Evolutionary conservation across 2,888 invertebrate species (phyloP), one percentile per base, ranked within the genome.

Genomic region (Quadroppia sp.): DNA sequence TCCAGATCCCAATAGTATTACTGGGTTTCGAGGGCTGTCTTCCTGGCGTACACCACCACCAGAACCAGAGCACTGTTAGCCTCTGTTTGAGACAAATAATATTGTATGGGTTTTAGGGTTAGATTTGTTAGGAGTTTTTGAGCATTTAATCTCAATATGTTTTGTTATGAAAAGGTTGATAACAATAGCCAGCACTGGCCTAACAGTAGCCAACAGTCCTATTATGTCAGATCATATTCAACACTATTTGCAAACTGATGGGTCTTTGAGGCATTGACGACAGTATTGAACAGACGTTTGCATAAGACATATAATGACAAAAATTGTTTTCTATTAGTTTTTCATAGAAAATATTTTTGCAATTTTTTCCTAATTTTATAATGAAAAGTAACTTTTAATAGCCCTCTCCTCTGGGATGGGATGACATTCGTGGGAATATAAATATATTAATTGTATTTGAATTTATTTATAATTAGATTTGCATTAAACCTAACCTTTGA

Each of bases 391-490:
- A 64, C 36, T 36, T 64, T 32, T 64, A 64, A 64, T 64, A 30
- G 40, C 25, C 42, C 28, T 69, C 15, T 69, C 69, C 69, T 69
- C 1, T 45, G 69, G 69, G 69, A 45, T 69, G 69, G 45, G 25
- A 69, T 69, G 45, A 7, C 11, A 36, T 64, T 64, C 69, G 69
- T 69, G 69, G 69, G 69, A 69, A 69, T 45, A 69, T 69, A 69
- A 69, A 69, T 69, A 69, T 23, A 42, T 69, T 69, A 69, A 69
- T 69, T 69, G 69, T 69, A 17, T 69, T 59, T 15, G 17, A 6
- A 45, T 42, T 69, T 69, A 25, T 23, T 17, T 45, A 69, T 69
- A 69, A 69, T 69, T 69, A 69, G 69, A 69, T 69, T 69, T 69
- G 45, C 69, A 64, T 69, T 69, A 20, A 25, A 45, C 25, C 15